Evolutionary conservation across 1,140 invertebrate species (phyloP), one percentile per base, ranked within the genome.

Genomic region (Penaeus japonicus): DNA sequence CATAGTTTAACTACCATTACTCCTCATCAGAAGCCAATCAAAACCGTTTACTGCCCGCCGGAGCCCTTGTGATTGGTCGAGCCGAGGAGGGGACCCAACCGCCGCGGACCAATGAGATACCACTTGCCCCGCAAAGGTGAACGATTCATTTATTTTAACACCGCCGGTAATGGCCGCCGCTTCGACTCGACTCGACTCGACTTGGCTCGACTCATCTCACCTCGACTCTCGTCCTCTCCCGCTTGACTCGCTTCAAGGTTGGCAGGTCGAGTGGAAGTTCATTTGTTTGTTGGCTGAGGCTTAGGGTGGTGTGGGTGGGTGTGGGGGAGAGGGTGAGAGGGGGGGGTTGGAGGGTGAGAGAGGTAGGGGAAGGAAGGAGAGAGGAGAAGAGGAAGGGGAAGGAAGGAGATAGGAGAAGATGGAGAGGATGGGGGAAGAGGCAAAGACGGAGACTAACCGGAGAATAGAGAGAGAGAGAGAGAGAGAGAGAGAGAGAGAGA

Each of bases 11-110:
- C 55, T 24, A 73, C 84, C 57, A 86, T 86, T 86, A 86, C 53
- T 86, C 77, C 75, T 80, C 84, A 80, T 86, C 84, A 86, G 32
- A 62, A 78, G 30, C 84, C 84, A 86, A 86, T 86, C 84, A 79
- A 53, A 86, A 62, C 59, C 75, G 70, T 77, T 79, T 79, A 84
- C 83, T 47, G 54, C 22, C 54, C 54, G 20, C 39, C 39, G 55
- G 30, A 30, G 27, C 65, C 12, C 10, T 65, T 83, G 80, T 83
- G 80, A 83, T 83, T 83, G 80, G 80, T 59, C 57, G 27, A 22
- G 24, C 18, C 17, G 32, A 39, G 18, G 35, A 35, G 57, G 80
- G 55, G 35, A 65, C 24, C 80, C 80, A 20, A 30, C 30, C 22
- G 80, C 35, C 17, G 57, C 20, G 18, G 57, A 83, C 80, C 80